These are phyloP conservation scores for Dorcus hopei DNA, from an alignment of 2,888 invertebrate species.

Conservation along the genomic window DNA sequence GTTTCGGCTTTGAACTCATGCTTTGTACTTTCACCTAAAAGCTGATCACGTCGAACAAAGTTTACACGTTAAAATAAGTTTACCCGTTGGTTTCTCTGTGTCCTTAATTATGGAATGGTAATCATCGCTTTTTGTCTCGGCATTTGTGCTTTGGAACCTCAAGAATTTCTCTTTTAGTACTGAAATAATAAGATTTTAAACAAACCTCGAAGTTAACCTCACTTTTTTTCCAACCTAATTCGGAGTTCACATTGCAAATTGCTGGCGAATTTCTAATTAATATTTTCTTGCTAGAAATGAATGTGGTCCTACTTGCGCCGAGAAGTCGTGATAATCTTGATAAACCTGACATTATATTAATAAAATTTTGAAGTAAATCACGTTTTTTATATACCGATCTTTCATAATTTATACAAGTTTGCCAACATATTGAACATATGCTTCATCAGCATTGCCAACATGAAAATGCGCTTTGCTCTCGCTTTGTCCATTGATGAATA, in stretches of 20 bases:
- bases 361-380: not conserved
- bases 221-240: not conserved
- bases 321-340: conserved; percentile 26
- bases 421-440: no score
- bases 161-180: not conserved
- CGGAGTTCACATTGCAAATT: conserved; percentile 1
- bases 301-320: conserved; percentile 15
- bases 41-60: not conserved
- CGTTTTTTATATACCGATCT: no score
- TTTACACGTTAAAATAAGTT: conserved; percentile 6
- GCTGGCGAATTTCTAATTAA: not conserved
- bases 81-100: conserved; percentile 59
- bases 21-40: conserved; percentile 57
- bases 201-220: not conserved
- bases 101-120: conserved; percentile 61
- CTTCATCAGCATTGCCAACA: no score
- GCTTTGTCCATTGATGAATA: no score
- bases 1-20: conserved; percentile 98
- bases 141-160: conserved; percentile 19
- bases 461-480: no score
- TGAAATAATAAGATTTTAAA: not conserved
- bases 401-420: no score
- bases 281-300: conserved; percentile 12
- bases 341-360: conserved; percentile 28
- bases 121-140: conserved; percentile 46